Evolutionary conservation across 2,797 vertebrate genomes (phyloP), one percentile per base, ranked within the genome.

Genomic region (Sebastolobus altivelis): DNA sequence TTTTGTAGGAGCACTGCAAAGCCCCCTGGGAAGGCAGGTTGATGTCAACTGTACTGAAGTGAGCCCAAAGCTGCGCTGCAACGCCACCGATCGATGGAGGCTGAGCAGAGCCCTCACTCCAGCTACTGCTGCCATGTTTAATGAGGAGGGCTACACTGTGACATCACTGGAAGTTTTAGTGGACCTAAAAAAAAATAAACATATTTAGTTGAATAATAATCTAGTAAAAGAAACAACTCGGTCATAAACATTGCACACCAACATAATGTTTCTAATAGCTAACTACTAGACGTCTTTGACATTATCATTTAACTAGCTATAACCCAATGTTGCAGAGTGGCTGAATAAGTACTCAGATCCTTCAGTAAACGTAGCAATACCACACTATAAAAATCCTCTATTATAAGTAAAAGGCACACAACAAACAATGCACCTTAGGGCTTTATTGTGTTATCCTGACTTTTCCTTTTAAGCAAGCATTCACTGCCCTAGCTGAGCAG

Each of bases 51-150:
- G 80, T 8, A 69, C 4, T 4, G 72, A 56, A 43, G 69, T n/a
- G 35, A 77, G 55, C 38, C 65, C 22, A 27, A 79, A 74, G 25
- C 49, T 33, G 65, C 22, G 63, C 27, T 65, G 85, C 60, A 82
- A 35, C 1, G 8, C 7, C 65, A 69, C 46, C 1, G 56, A 75
- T 14, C 20, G 81, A 25, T 75, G 68, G 25, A 92, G 60, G 35
- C 62, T 4, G 5, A 89, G 12, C 37, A 93, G 22, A 35, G 72
- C 58, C 66, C 71, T 87, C 27, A 80, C 2, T 61, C 70, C 66
- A 56, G 31, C 13, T 38, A 74, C 20, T 49, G 77, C 66, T 31
- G 89, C 88, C 93, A 95, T 94, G 27, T 75, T 80, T 61, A 74
- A 20, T 38, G 13, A 68, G 25, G 25, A 63, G 1, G 33, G 27